Percentiles rank a stretch among this genome's conserved stretches.
phyloP scores from a whole-genome alignment of 1,140 invertebrate species.

The Drosophila littoralis region DNA sequence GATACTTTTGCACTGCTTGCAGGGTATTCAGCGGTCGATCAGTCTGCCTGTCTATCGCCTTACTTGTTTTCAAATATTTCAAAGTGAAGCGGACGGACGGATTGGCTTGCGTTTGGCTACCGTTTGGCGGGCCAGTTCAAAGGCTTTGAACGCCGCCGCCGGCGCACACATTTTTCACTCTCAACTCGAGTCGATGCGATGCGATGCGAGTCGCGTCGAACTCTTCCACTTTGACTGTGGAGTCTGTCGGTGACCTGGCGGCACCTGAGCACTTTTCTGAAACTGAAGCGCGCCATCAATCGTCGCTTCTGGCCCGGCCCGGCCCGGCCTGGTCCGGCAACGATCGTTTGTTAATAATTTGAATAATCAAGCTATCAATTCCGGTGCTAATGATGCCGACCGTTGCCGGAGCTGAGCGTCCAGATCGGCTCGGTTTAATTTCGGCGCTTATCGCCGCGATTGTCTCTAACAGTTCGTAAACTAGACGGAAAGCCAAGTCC shows the following conservation, averaged over 20 bases:
- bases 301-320: constrained; percentile 47
- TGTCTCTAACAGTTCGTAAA: constrained; percentile 75
- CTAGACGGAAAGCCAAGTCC: constrained; percentile 69
- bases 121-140: constrained; percentile 77
- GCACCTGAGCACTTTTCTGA: constrained; percentile 48
- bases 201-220: not conserved
- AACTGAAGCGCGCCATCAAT: constrained; percentile 73
- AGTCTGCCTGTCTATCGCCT: not conserved
- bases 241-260: constrained; percentile 55
- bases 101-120: constrained; percentile 52
- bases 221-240: constrained; percentile 17
- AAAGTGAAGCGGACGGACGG: constrained; percentile 46
- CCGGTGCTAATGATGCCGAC: constrained; percentile 81
- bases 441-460: constrained; percentile 58
- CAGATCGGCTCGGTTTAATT: constrained; percentile 44
- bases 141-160: constrained; percentile 63
- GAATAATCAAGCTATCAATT: constrained; percentile 84
- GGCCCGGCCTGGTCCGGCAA: too few relatives aligned
- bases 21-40: constrained; percentile 21
- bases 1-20: not conserved
- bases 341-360: constrained; percentile 83
- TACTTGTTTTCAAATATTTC: constrained; percentile 52
- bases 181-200: constrained; percentile 23
- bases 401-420: constrained; percentile 47
- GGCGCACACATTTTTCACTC: constrained; percentile 78